phyloP scores from a whole-genome alignment of 30 jellyfish, hydroid and myxozoan genomes.

The Clytia hemisphaerica region DNA sequence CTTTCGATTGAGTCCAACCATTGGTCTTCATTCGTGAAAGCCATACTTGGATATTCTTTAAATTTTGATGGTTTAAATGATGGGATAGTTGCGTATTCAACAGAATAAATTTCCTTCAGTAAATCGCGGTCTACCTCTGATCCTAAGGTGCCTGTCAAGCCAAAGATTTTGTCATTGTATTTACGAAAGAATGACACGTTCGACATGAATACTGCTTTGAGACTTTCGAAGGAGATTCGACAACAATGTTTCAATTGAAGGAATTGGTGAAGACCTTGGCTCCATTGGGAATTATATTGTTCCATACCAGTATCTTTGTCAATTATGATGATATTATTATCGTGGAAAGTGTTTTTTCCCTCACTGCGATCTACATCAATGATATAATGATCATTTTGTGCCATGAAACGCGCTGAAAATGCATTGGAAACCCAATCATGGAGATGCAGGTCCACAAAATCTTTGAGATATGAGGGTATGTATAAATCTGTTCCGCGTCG shows the following conservation, averaged over 20 bases:
- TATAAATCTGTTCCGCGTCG: constrained; percentile 1
- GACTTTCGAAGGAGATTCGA: constrained; percentile 1
- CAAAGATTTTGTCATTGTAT: neutral
- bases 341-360: neutral
- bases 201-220: constrained; percentile 29
- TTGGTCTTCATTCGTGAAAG: neutral
- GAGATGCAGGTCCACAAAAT: neutral
- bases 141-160: constrained; percentile 31
- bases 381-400: constrained; percentile 12
- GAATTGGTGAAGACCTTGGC: constrained; percentile 25
- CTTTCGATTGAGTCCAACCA: neutral
- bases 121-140: constrained; percentile 14
- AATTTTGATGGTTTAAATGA: neutral
- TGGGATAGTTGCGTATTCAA: constrained; percentile 11
- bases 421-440: constrained; percentile 25
- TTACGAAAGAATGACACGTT: constrained; percentile 11
- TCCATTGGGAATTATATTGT: constrained; percentile 13
- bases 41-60: neutral
- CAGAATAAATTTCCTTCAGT: neutral
- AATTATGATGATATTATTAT: constrained; percentile 23
- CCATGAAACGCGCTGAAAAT: constrained; percentile 8
- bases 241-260: constrained; percentile 29
- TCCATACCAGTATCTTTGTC: constrained; percentile 31
- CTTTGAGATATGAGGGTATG: constrained; percentile 16
- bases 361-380: constrained; percentile 12